Conservation (phyloP, 2,797 vertebrate species). For the Setipinna tenuifilis region DNA sequence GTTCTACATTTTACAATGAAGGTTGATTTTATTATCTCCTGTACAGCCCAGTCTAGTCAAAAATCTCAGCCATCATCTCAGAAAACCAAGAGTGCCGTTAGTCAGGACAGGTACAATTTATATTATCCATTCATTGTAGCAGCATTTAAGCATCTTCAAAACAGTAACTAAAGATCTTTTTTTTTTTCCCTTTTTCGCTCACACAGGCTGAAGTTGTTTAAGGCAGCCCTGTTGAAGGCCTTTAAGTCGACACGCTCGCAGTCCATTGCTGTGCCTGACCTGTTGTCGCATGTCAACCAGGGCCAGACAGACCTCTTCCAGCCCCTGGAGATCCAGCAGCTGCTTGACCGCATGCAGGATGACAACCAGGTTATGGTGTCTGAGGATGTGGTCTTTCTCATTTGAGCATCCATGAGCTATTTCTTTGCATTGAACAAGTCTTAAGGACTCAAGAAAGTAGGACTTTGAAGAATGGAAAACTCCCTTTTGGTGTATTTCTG, state of each 20-base stretch:
- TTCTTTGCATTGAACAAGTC: neutral
- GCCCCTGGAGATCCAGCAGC: slow-evolving; percentile 59
- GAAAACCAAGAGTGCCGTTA: slow-evolving; percentile 52
- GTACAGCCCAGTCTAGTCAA: slow-evolving; percentile 57
- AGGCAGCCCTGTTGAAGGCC: slow-evolving; percentile 63
- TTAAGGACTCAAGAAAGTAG: neutral
- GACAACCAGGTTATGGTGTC: slow-evolving; percentile 74
- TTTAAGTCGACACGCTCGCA: slow-evolving; percentile 67
- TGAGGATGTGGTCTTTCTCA: slow-evolving; percentile 71
- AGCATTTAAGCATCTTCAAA: neutral
- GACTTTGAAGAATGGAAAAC: neutral
- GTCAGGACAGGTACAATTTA: slow-evolving; percentile 55
- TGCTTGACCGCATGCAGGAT: slow-evolving; percentile 67
- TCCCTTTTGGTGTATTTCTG: neutral
- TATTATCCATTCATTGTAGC: neutral
- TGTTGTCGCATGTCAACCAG: slow-evolving; percentile 63
- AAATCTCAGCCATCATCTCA: slow-evolving; percentile 49
- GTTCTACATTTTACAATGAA: neutral
- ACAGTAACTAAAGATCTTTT: no score
- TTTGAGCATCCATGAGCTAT: slow-evolving; percentile 47
- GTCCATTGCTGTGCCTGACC: slow-evolving; percentile 60
- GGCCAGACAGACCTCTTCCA: slow-evolving; percentile 59
- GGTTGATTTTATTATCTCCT: neutral
- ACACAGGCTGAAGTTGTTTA: slow-evolving; percentile 66
- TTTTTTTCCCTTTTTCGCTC: neutral